Conservation (phyloP, 2,797 vertebrate genomes). For the Threskiornis aethiopicus region DNA sequence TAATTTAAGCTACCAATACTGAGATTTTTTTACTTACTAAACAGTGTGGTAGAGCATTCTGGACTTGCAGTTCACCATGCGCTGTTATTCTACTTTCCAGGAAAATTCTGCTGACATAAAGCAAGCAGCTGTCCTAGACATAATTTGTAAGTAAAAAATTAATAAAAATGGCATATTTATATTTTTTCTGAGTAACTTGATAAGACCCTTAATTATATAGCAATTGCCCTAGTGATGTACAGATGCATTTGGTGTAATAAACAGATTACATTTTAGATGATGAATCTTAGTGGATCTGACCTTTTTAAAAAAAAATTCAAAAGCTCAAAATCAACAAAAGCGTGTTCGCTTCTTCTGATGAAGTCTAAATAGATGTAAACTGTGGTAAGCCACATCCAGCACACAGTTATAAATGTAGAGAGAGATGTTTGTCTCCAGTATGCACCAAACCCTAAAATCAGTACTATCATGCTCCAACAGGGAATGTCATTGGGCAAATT, state of each 20-base stretch:
- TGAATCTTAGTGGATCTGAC: not conserved
- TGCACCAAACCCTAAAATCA: not conserved
- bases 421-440: not conserved
- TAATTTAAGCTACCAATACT: not conserved
- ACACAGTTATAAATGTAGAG: not conserved
- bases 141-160: constrained; percentile 84
- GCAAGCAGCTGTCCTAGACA: constrained; percentile 85
- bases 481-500: not conserved
- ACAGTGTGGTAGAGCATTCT: not conserved
- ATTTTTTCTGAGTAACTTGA: not conserved
- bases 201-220: not conserved
- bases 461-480: accelerated
- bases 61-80: not conserved
- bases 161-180: not conserved
- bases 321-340: not conserved
- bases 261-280: not conserved
- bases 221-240: not conserved
- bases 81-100: constrained; percentile 69
- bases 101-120: constrained; percentile 75
- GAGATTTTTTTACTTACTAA: not conserved
- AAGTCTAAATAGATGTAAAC: not conserved
- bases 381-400: not conserved
- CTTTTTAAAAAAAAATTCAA: not conserved
- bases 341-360: not conserved
- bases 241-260: not conserved